Percentiles rank a stretch among this genome's conserved stretches.
Evolutionary conservation across 2,113 vertebrate genomes (phyloP).

Genomic region (Perca schrenkii): DNA sequence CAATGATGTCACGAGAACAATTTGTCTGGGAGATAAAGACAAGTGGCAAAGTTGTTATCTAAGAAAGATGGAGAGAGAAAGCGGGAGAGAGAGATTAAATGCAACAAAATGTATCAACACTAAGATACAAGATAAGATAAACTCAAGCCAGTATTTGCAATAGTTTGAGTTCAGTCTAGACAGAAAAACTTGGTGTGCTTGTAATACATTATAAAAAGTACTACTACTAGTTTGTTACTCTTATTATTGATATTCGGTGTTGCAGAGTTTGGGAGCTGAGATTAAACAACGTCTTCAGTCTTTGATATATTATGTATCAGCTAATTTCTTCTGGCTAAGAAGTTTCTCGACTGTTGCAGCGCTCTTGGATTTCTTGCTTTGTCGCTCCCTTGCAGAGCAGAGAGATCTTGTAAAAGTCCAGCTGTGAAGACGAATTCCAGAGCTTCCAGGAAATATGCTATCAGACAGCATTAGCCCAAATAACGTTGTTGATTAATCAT

Average conservation of each 20-base stretch:
- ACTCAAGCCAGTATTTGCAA: background rate
- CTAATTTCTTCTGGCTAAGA: slow-evolving; percentile 28
- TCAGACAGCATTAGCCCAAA: slow-evolving; percentile 69
- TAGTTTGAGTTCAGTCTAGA: background rate
- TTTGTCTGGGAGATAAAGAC: slow-evolving; percentile 60
- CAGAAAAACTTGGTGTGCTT: background rate
- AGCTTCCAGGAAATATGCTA: slow-evolving; percentile 75
- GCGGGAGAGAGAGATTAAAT: slow-evolving; percentile 28
- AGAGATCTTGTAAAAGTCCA: slow-evolving; percentile 74
- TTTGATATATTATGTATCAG: slow-evolving; percentile 28
- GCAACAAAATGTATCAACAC: slow-evolving; percentile 33
- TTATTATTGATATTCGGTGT: background rate
- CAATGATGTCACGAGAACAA: slow-evolving; percentile 60
- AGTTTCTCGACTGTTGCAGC: slow-evolving; percentile 45
- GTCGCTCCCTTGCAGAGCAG: slow-evolving; percentile 59
- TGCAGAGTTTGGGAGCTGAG: slow-evolving; percentile 7
- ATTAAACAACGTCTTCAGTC: slow-evolving; percentile 3
- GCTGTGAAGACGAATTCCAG: slow-evolving; percentile 76
- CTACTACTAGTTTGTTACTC: background rate
- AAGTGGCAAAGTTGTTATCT: slow-evolving; percentile 47
- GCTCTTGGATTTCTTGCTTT: slow-evolving; percentile 38
- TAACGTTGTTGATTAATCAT: slow-evolving; percentile 73
- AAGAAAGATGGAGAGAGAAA: slow-evolving; percentile 26
- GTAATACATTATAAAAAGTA: background rate
- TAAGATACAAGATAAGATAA: slow-evolving; percentile 31